These are phyloP conservation scores for Lucilia cuprina DNA, from an alignment of 1,140 invertebrate genomes.

Conservation along the genomic window DNA sequence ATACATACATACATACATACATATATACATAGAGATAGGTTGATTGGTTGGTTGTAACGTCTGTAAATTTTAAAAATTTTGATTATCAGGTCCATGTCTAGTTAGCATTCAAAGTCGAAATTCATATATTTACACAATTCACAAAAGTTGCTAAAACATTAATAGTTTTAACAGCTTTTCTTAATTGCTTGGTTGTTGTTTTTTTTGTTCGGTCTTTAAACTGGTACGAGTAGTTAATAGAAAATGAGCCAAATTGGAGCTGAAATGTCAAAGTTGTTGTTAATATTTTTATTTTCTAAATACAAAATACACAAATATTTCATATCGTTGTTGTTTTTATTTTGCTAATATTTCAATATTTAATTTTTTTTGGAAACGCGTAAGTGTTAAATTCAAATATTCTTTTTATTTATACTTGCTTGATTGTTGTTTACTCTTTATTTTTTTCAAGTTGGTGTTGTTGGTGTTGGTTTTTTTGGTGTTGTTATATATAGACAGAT, in stretches of 20 bases:
- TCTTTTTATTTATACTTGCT: neutral
- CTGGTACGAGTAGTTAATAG: neutral
- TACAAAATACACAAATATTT: constrained; percentile 3
- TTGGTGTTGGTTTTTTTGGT: neutral
- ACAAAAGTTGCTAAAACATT: too few relatives aligned
- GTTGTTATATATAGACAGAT: neutral
- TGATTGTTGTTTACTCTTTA: neutral
- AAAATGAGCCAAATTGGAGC: constrained; percentile 1
- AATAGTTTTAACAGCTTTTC: too few relatives aligned
- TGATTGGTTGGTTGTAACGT: neutral
- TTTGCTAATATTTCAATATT: too few relatives aligned
- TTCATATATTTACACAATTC: too few relatives aligned
- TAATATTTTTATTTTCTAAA: neutral
- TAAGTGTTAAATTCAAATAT: neutral
- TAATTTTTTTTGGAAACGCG: too few relatives aligned
- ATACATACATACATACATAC: neutral
- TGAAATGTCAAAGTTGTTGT: constrained; percentile 3
- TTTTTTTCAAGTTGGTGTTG: neutral
- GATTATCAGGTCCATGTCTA: too few relatives aligned
- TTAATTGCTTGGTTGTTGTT: neutral
- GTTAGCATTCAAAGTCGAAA: too few relatives aligned
- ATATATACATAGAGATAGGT: neutral
- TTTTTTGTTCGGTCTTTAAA: neutral
- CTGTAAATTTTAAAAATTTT: too few relatives aligned
- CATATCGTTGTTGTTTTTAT: neutral